Conservation (phyloP, 2,888 invertebrate genomes). For the Odontocerum albicorne region DNA sequence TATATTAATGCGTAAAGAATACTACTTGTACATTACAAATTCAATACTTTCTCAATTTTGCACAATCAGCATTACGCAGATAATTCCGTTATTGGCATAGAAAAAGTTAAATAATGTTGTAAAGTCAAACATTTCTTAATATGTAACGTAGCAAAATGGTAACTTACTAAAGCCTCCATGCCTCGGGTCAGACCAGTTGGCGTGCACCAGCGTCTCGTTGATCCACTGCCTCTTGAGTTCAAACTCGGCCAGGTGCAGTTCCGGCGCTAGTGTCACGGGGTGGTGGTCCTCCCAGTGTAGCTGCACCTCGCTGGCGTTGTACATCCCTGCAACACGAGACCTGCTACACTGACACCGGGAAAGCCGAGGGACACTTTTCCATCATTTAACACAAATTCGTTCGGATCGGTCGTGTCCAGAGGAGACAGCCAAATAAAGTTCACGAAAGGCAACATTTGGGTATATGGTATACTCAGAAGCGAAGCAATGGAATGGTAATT, state of each 20-base stretch:
- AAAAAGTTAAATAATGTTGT: not conserved
- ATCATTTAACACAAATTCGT: too few relatives aligned
- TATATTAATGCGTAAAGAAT: too few relatives aligned
- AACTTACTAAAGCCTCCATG: constrained; percentile 71
- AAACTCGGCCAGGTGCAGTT: constrained; percentile 81
- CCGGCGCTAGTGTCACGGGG: constrained; percentile 74
- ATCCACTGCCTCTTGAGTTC: constrained; percentile 70
- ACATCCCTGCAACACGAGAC: constrained; percentile 66
- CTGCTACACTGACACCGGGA: constrained; percentile 15
- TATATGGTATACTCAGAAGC: too few relatives aligned
- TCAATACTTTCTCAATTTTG: too few relatives aligned
- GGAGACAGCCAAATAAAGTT: too few relatives aligned
- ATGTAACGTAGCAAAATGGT: not conserved
- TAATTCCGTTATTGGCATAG: not conserved
- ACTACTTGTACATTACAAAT: too few relatives aligned
- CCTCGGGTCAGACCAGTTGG: constrained; percentile 66
- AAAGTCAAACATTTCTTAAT: too few relatives aligned
- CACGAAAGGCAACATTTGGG: too few relatives aligned
- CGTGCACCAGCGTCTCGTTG: constrained; percentile 69
- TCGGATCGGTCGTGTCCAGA: too few relatives aligned
- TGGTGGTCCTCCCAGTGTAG: constrained; percentile 75
- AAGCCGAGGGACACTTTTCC: too few relatives aligned
- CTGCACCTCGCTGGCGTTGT: constrained; percentile 73
- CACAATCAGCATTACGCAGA: not conserved
- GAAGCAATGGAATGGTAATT: too few relatives aligned